These are phyloP conservation scores for Plagodis pulveraria DNA, from an alignment of 2,888 invertebrate genomes.

Conservation along the genomic window DNA sequence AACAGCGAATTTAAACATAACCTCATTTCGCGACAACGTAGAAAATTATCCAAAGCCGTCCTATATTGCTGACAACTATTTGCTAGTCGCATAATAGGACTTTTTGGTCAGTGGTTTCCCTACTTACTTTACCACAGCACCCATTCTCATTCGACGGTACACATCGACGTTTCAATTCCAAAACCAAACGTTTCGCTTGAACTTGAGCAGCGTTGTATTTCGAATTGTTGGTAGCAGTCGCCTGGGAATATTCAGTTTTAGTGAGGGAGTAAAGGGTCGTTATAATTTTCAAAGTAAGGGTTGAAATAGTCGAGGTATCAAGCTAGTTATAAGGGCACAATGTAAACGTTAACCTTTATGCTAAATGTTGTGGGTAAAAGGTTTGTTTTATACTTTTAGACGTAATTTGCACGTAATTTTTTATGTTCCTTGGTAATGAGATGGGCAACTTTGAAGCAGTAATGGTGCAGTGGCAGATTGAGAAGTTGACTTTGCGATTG, in stretches of 20 bases:
- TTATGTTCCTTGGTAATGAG: background rate
- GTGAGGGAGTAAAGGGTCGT: slow-evolving; percentile 35
- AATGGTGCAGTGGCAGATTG: too few relatives aligned
- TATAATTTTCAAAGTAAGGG: slow-evolving; percentile 48
- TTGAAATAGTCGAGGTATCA: slow-evolving; percentile 33
- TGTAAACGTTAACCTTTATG: slow-evolving; percentile 38
- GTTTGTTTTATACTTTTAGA: slow-evolving; percentile 29
- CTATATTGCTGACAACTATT: slow-evolving; percentile 36
- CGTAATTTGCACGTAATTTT: background rate
- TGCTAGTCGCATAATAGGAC: slow-evolving; percentile 25
- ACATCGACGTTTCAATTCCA: background rate
- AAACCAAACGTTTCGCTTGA: background rate
- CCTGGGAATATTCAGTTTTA: background rate
- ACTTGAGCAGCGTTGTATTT: background rate
- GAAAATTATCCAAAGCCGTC: slow-evolving; percentile 17
- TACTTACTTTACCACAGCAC: background rate
- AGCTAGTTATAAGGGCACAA: slow-evolving; percentile 44
- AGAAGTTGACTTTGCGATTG: too few relatives aligned
- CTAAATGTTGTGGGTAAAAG: slow-evolving; percentile 35
- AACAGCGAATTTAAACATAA: background rate
- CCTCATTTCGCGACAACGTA: slow-evolving; percentile 6
- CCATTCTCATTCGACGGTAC: background rate
- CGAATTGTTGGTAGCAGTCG: background rate
- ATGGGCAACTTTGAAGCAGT: too few relatives aligned
- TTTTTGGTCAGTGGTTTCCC: slow-evolving; percentile 2